Evolutionary conservation across 2,113 vertebrate genomes (phyloP).

Genomic region (Corythoichthys intestinalis): DNA sequence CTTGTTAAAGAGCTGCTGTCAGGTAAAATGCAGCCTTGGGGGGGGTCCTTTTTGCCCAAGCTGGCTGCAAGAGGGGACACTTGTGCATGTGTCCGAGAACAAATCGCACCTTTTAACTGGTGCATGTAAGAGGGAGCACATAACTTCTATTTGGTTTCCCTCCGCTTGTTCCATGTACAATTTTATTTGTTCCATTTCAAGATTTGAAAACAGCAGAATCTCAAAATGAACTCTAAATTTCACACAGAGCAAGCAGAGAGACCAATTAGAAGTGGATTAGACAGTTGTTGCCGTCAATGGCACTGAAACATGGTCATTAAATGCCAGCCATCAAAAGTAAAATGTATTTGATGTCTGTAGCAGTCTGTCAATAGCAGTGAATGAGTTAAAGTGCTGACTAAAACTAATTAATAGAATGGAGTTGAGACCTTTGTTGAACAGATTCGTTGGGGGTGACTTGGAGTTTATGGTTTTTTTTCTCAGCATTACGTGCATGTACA

Average conservation of each 20-base stretch:
- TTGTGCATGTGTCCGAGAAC: constrained; percentile 7
- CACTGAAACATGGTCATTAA: too few relatives aligned
- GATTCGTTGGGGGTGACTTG: not conserved
- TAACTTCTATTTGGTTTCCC: not conserved
- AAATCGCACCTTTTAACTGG: not conserved
- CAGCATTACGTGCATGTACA: constrained; percentile 5
- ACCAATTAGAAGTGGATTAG: too few relatives aligned
- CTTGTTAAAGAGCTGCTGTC: constrained; percentile 77
- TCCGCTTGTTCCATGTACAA: not conserved
- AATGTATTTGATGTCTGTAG: too few relatives aligned
- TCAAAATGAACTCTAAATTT: not conserved
- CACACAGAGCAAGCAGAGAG: too few relatives aligned
- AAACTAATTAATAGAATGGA: not conserved
- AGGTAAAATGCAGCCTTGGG: constrained; percentile 71
- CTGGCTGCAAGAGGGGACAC: constrained; percentile 35
- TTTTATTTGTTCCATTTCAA: not conserved
- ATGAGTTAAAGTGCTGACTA: not conserved
- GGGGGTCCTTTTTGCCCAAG: constrained; percentile 57
- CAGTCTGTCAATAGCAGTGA: too few relatives aligned
- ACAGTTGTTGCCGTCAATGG: too few relatives aligned
- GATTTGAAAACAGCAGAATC: not conserved
- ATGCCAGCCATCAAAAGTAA: too few relatives aligned
- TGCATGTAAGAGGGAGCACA: not conserved
- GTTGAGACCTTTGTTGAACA: constrained; percentile 1
- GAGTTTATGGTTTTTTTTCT: constrained; percentile 8